Conservation (phyloP, 1,140 invertebrate genomes). For the Samia ricini region DNA sequence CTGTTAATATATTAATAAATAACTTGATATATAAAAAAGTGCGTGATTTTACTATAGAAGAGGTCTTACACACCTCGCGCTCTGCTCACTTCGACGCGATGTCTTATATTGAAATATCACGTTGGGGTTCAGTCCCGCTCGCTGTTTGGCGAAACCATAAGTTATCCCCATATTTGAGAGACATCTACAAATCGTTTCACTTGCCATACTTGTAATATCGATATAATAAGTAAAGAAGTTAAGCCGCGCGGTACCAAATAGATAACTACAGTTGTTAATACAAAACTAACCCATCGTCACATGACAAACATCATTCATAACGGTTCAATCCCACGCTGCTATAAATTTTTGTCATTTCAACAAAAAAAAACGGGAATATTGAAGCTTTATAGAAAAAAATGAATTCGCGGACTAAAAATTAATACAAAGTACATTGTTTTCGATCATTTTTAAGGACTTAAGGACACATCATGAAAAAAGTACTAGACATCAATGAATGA, state of each 20-base stretch:
- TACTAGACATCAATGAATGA: not conserved
- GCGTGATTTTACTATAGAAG: no score
- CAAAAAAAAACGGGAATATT: not conserved
- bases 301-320: not conserved
- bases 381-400: not conserved
- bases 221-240: not conserved
- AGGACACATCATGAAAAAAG: no score
- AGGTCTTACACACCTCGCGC: no score
- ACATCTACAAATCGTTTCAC: not conserved
- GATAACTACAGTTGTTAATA: not conserved
- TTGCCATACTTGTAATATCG: not conserved
- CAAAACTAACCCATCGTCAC: not conserved
- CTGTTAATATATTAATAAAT: no score
- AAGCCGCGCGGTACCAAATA: not conserved
- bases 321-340: not conserved
- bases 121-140: no score
- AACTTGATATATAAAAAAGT: no score
- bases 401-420: not conserved
- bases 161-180: no score
- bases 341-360: not conserved
- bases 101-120: no score
- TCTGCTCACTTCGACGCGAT: no score
- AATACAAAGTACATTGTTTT: no score
- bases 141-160: no score
- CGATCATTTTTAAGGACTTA: no score